Conservation (phyloP, 2,888 invertebrate species). For the Mesoligia furuncula region DNA sequence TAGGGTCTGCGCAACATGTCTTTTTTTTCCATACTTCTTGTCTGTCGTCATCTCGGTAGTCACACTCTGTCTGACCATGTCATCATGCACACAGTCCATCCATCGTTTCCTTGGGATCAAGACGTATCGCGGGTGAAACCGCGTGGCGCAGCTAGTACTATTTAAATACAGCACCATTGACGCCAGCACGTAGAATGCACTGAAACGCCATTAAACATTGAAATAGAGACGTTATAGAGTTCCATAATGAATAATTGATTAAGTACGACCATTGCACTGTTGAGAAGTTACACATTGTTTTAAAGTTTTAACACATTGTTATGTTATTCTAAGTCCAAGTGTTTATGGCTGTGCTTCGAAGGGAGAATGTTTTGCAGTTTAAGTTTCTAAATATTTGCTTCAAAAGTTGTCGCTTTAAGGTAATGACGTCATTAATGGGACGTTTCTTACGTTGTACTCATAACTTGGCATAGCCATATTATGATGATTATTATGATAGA, state of each 20-base stretch:
- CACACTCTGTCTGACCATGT: no score
- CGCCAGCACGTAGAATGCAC: slow-evolving; percentile 14
- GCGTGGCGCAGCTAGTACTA: neutral
- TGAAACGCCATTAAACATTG: slow-evolving; percentile 42
- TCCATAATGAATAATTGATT: slow-evolving; percentile 63
- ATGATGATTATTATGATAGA: neutral
- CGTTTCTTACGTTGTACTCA: slow-evolving; percentile 16
- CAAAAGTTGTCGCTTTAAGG: slow-evolving; percentile 40
- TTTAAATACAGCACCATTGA: slow-evolving; percentile 16
- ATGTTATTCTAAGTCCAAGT: slow-evolving; percentile 35
- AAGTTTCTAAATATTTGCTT: slow-evolving; percentile 62
- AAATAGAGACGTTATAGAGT: slow-evolving; percentile 56
- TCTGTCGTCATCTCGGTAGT: no score
- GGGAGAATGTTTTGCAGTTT: slow-evolving; percentile 34
- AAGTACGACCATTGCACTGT: slow-evolving; percentile 29
- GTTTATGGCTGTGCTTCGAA: slow-evolving; percentile 32
- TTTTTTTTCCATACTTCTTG: no score
- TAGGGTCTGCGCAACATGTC: no score
- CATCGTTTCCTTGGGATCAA: no score
- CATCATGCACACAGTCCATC: no score
- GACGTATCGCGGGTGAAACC: neutral
- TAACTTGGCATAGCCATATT: neutral
- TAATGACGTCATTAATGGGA: slow-evolving; percentile 36
- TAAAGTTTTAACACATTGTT: slow-evolving; percentile 37
- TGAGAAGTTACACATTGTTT: slow-evolving; percentile 51